Conservation (phyloP, 1,140 invertebrate genomes). For the Monochamus saltuarius region DNA sequence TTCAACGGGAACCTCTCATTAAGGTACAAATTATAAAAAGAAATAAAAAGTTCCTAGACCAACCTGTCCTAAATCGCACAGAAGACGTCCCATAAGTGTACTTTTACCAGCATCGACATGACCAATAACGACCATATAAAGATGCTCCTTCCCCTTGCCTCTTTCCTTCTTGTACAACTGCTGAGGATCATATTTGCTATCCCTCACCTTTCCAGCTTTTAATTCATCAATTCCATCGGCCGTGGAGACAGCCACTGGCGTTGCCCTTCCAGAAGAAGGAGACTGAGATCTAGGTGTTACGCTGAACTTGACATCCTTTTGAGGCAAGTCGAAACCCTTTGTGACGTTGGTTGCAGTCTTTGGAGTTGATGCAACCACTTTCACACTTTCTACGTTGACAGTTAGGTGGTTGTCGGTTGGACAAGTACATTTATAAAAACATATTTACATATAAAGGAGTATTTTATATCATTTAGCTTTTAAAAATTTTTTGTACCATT, state of each 20-base stretch:
- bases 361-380: conserved; percentile 39
- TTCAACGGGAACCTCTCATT: neutral
- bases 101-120: conserved; percentile 99
- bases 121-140: conserved; percentile 95
- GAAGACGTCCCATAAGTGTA: conserved; percentile 93
- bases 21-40: too few species aligned
- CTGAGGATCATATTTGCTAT: conserved; percentile 59
- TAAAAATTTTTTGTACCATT: too few species aligned
- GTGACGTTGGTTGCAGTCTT: conserved; percentile 49
- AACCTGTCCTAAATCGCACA: conserved; percentile 89
- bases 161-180: conserved; percentile 73
- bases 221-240: conserved; percentile 45
- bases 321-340: conserved; percentile 53
- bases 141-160: conserved; percentile 74
- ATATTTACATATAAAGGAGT: too few species aligned
- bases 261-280: conserved; percentile 60
- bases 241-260: conserved; percentile 47
- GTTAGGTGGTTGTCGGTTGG: conserved; percentile 23
- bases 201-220: conserved; percentile 49
- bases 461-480: too few species aligned
- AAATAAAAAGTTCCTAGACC: too few species aligned
- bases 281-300: conserved; percentile 61
- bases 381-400: conserved; percentile 18
- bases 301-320: conserved; percentile 36
- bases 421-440: neutral